Conservation (phyloP, 1,140 invertebrate species). For the Hydropsyche tenuis region DNA sequence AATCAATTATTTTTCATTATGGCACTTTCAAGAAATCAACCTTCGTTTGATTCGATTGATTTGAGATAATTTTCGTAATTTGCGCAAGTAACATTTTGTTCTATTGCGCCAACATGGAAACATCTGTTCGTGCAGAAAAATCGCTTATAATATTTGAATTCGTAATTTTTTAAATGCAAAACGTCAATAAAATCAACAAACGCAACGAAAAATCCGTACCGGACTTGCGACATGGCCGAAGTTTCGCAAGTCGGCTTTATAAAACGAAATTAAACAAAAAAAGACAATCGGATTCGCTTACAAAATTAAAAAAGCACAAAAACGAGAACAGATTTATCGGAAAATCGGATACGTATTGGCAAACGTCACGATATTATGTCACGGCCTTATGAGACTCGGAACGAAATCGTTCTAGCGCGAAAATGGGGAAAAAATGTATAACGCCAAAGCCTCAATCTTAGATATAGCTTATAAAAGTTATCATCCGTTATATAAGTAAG, state of each 20-base stretch:
- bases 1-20: too few relatives aligned
- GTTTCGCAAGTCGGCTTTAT: constrained; percentile 1
- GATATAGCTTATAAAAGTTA: too few relatives aligned
- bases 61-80: too few relatives aligned
- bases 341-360: constrained; percentile 23
- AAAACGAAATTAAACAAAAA: constrained; percentile 6
- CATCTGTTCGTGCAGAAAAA: background rate
- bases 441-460: background rate
- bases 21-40: too few relatives aligned
- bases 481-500: too few relatives aligned
- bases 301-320: constrained; percentile 30
- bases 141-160: background rate
- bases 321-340: constrained; percentile 29
- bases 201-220: background rate
- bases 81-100: too few relatives aligned
- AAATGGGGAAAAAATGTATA: constrained; percentile 6
- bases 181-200: background rate
- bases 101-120: background rate
- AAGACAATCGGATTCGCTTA: constrained; percentile 34
- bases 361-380: constrained; percentile 27
- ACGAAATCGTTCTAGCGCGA: background rate
- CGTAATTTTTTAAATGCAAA: too few relatives aligned
- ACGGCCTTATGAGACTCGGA: constrained; percentile 8
- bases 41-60: too few relatives aligned
- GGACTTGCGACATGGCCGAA: background rate